Evolutionary conservation across 2,888 invertebrate species (phyloP).

Genomic region (Eilema sororculum): DNA sequence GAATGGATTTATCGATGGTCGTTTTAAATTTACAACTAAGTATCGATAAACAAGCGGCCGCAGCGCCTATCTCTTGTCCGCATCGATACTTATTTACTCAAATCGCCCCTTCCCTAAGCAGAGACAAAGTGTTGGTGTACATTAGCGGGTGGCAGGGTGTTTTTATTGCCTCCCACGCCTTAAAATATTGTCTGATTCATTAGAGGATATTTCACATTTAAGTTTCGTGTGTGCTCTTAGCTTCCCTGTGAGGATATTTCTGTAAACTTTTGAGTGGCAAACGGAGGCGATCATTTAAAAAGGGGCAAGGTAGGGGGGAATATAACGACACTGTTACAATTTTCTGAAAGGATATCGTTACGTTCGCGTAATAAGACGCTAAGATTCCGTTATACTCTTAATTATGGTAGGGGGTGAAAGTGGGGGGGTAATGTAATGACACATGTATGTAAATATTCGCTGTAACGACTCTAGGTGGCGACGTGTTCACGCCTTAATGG

Average conservation of each 20-base stretch:
- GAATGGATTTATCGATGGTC: too few relatives aligned
- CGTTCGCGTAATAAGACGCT: conserved; percentile 86
- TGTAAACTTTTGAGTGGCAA: conserved; percentile 71
- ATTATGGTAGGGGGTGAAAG: conserved; percentile 71
- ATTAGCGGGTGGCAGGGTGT: conserved; percentile 79
- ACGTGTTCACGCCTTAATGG: conserved; percentile 84
- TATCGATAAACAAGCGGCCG: conserved; percentile 46
- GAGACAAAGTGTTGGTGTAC: conserved; percentile 84
- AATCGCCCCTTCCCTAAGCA: conserved; percentile 77
- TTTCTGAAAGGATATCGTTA: conserved; percentile 87
- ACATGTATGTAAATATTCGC: conserved; percentile 86
- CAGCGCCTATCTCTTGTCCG: conserved; percentile 62
- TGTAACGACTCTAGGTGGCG: conserved; percentile 84
- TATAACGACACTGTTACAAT: conserved; percentile 84
- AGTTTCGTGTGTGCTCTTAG: conserved; percentile 81
- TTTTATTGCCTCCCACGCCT: conserved; percentile 85
- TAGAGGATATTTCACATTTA: conserved; percentile 86
- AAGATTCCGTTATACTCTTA: conserved; percentile 87
- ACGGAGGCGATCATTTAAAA: conserved; percentile 77
- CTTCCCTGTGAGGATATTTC: conserved; percentile 70
- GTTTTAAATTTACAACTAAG: conserved; percentile 27
- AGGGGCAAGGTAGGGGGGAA: conserved; percentile 62
- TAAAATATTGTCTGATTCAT: conserved; percentile 88
- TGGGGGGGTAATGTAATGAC: conserved; percentile 79
- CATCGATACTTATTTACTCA: conserved; percentile 83